Evolutionary conservation across 2,888 invertebrate species (phyloP).

Genomic region (Cheiracanthium punctorium): DNA sequence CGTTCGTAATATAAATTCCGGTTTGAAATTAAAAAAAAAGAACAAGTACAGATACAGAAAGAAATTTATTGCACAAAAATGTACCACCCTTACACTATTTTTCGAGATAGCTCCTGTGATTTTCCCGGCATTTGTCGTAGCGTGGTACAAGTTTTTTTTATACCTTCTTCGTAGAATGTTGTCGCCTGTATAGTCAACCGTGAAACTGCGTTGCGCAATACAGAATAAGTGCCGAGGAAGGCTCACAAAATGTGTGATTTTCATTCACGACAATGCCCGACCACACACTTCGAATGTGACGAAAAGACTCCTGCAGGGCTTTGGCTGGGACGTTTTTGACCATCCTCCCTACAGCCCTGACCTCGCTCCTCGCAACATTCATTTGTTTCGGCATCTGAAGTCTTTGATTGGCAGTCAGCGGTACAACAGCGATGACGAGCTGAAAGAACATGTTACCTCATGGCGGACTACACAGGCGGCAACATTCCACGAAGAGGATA

Average conservation of each 20-base stretch:
- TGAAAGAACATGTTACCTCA: background rate
- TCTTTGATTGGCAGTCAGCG: background rate
- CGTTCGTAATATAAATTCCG: too few relatives aligned
- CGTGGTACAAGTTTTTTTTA: too few relatives aligned
- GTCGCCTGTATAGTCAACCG: too few relatives aligned
- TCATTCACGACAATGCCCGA: background rate
- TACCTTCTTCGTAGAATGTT: too few relatives aligned
- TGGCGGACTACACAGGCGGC: background rate
- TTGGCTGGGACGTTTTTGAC: background rate
- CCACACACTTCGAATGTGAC: background rate
- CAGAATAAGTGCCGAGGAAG: background rate
- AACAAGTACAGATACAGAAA: too few relatives aligned
- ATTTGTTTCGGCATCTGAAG: background rate
- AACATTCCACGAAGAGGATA: background rate
- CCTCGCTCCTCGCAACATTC: background rate
- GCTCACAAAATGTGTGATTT: background rate
- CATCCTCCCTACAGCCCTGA: conserved; percentile 6
- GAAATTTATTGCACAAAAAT: too few relatives aligned
- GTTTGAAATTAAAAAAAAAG: too few relatives aligned
- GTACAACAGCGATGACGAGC: background rate
- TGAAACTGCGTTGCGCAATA: background rate
- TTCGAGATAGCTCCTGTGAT: too few relatives aligned
- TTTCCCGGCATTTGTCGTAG: too few relatives aligned
- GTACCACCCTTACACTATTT: too few relatives aligned
- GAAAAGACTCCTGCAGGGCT: background rate